Base-by-base conservation (phyloP, 2,797 vertebrate species). In the Sciaenops ocellatus region DNA sequence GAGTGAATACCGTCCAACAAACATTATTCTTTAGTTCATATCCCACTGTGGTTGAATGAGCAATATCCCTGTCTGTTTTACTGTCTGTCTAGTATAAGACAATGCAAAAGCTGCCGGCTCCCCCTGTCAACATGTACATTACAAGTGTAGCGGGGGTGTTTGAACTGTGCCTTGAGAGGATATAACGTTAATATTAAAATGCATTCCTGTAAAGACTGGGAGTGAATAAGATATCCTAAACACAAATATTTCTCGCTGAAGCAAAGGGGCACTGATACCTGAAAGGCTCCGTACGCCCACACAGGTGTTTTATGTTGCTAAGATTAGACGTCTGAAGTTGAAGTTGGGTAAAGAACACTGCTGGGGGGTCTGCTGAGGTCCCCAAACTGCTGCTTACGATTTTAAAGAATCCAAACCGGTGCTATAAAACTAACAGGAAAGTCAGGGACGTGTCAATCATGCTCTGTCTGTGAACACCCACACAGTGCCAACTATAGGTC, bases 161-260 rank as follows among this genome's bases (percentile, higher is more conserved):
- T 85, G 82, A 85, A 77, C 55, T 75, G 72, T 0, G 48, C 5
- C 85, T 54, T 59, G 52, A 59, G 79, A 85, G 80, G 50, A 76
- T 74, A 74, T 3, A 78, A 81, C 67, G 75, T 84, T 38, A 73
- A 73, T 78, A 83, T 82, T 69, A 55, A 81, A 74, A 79, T 51
- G 28, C 54, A 66, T 22, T 17, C 3, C 55, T 52, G 52, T 60
- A 52, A 73, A 65, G 44, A 47, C 46, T 6, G 18, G 1, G 18
- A 46, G 50, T 17, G 30, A 76, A 44, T 20, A 34, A 74, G 22
- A 52, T 22, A 64, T 73, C 47, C 11, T 26, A 6, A 60, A 55
- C 67, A 26, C 42, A 41, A 69, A n/a, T 2, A 46, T 62, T 46
- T 68, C 68, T 65, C 48, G 66, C 69, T 52, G 17, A 60, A 56